These are phyloP conservation scores for Lethocerus indicus DNA, from an alignment of 1,140 invertebrate genomes.

Conservation along the genomic window DNA sequence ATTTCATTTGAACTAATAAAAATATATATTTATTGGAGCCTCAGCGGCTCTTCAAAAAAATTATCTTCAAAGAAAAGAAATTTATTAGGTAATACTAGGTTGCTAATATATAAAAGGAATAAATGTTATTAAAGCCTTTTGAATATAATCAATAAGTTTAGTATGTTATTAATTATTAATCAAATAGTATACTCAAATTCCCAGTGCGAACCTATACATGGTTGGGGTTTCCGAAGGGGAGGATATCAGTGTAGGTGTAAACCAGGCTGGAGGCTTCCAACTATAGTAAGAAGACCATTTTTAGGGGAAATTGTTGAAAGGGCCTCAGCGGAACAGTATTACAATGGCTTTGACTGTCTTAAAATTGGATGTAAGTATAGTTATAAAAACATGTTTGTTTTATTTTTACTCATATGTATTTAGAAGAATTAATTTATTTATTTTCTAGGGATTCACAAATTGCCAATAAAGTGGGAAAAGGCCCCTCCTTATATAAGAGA, in stretches of 20 bases:
- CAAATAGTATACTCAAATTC: slow-evolving; percentile 18
- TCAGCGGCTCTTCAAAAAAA: no score
- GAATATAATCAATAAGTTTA: background rate
- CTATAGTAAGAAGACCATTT: slow-evolving; percentile 71
- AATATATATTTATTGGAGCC: no score
- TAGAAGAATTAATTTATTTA: slow-evolving; percentile 9
- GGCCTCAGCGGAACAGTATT: slow-evolving; percentile 79
- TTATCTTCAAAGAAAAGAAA: no score
- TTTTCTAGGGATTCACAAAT: slow-evolving; percentile 55
- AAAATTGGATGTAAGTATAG: slow-evolving; percentile 74
- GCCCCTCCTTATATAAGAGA: slow-evolving; percentile 46
- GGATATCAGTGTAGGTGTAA: slow-evolving; percentile 91
- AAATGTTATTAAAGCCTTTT: no score
- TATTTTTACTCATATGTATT: slow-evolving; percentile 8
- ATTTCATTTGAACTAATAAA: no score
- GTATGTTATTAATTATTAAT: background rate
- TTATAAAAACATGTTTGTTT: background rate
- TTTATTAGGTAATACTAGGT: no score
- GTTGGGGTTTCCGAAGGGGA: slow-evolving; percentile 87
- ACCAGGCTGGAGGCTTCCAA: slow-evolving; percentile 76
- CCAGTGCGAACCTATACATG: slow-evolving; percentile 89
- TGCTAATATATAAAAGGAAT: no score
- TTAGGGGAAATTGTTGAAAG: slow-evolving; percentile 86
- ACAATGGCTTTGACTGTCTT: slow-evolving; percentile 79
- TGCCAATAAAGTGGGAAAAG: slow-evolving; percentile 59